Base-by-base conservation (phyloP, 2,888 invertebrate species). In the Drosophila infuscata region DNA sequence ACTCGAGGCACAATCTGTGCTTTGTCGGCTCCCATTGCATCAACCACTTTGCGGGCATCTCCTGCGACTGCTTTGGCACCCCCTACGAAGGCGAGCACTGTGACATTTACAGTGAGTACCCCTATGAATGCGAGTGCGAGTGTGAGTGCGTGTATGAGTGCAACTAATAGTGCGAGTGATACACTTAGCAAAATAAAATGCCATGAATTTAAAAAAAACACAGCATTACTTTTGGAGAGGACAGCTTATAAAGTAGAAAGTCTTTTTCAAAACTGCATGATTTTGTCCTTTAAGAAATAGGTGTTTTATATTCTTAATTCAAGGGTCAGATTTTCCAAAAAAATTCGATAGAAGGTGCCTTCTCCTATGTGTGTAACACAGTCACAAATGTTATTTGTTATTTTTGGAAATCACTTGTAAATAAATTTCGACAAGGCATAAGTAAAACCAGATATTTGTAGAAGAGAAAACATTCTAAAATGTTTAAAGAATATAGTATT, bases 31-130 rank as follows among this genome's bases (percentile, higher is more conserved):
- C 97, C 36, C 95, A 95, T 74, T 99, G 99, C 92, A 96, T 98
- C 73, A 98, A 98, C 93, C 97, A 97, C 91, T 99, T 98, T 93
- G 97, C 97, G 87, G 96, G 96, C 68, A 95, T 97, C 71, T 96
- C 97, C 25, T 99, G 98, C 92, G 98, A 98, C 92, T 99, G 99
- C 92, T 98, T 98, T 91, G 98, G 97, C 30, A 98, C 98, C 3
- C 95, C 96, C 87, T 98, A 97, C 93, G 98, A 98, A 94, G 98
- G 98, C 81, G 97, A 97, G 86, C 96, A 96, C 81, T 99, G 98
- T 94, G 97, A 98, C 94, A 96, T 97, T 85, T 97, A 97, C 92
- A 97, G 98, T 98, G 94, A 95, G 93, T 93, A 91, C 30, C 29
- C 41, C 3, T 25, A 20, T 53, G 52, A 53, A 3, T 53, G 25